Base-by-base conservation (phyloP, 2,797 vertebrate genomes). In the Psittacula echo region DNA sequence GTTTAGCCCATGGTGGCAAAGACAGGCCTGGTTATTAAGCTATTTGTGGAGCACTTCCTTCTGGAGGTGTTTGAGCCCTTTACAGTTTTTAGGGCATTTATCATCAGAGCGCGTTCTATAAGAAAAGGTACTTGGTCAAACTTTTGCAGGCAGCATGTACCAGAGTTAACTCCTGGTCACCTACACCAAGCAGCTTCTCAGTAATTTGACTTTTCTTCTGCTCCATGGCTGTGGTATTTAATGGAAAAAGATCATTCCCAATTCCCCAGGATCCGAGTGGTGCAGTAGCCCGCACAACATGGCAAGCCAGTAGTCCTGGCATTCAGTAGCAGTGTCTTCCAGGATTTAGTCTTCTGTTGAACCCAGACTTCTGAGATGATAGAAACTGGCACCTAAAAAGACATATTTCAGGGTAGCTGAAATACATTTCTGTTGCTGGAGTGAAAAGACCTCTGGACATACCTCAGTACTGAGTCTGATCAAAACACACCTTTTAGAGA, bases 241-340 rank as follows among this genome's bases (percentile, higher is more conserved):
- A 62, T 37, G 21, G 17, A 24, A 79, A 54, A 64, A 61, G 23
- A 24, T 30, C 11, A 68, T 61, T 91, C 39, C 24, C 26, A 20
- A 0, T 68, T 54, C 50, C 37, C 27, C 27, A 19, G 45, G 30
- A 70, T 51, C 8, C 1, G 12, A 34, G 50, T 0, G 65, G 48
- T 65, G 29, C 64, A 64, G 7, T 4, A 58, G 54, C 21, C 26
- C 0, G 2, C 27, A 54, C 20, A 44, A 11, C 8, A 65, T 0
- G 1, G 34, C 34, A 45, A 54, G n/a, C 41, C 47, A 58, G 39
- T 1, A 48, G 29, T 26, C 26, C 39, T 39, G 13, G 7, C 6
- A 32, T 27, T 27, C 42, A 58, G 32, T 7, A 79, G 67, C 23
- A 34, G 5, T 15, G 14, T 34, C n/a, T 58, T 58, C 22, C 34